Evolutionary conservation across 2,888 invertebrate species (phyloP).

Genomic region (Acrobasis consociella): DNA sequence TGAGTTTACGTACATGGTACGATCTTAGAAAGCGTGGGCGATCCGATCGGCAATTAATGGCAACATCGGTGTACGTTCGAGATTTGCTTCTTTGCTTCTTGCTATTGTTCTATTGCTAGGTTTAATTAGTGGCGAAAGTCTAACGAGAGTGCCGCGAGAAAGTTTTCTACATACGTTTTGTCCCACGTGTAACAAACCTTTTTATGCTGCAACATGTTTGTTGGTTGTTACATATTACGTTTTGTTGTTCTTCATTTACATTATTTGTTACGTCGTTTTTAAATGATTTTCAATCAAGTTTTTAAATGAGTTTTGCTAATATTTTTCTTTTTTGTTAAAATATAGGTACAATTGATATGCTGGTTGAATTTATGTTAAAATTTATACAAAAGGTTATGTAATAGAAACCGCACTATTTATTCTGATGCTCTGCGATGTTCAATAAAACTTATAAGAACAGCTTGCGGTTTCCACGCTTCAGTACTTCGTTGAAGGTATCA

Average conservation of each 20-base stretch:
- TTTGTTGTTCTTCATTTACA: constrained; percentile 37
- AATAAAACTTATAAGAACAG: constrained; percentile 35
- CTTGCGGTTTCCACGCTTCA: constrained; percentile 40
- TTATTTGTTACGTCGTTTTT: constrained; percentile 7
- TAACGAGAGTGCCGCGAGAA: constrained; percentile 73
- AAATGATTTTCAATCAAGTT: background rate
- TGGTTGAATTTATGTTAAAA: constrained; percentile 15
- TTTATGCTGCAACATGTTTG: constrained; percentile 47
- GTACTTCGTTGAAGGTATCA: constrained; percentile 9
- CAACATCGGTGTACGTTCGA: constrained; percentile 64
- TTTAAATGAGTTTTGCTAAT: background rate
- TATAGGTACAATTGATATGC: background rate
- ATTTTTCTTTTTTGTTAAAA: background rate
- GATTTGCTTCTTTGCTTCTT: constrained; percentile 69
- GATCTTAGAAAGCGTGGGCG: constrained; percentile 75
- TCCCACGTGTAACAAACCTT: constrained; percentile 59
- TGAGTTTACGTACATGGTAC: constrained; percentile 56
- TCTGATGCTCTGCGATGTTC: constrained; percentile 34
- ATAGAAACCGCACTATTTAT: constrained; percentile 18
- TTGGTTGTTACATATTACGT: constrained; percentile 53
- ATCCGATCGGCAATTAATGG: constrained; percentile 76
- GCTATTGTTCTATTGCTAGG: constrained; percentile 74
- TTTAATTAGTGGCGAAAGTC: constrained; percentile 81
- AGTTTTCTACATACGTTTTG: constrained; percentile 57
- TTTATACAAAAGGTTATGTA: background rate